phyloP scores from a whole-genome alignment of 2,113 vertebrate species.

The Tautogolabrus adspersus region DNA sequence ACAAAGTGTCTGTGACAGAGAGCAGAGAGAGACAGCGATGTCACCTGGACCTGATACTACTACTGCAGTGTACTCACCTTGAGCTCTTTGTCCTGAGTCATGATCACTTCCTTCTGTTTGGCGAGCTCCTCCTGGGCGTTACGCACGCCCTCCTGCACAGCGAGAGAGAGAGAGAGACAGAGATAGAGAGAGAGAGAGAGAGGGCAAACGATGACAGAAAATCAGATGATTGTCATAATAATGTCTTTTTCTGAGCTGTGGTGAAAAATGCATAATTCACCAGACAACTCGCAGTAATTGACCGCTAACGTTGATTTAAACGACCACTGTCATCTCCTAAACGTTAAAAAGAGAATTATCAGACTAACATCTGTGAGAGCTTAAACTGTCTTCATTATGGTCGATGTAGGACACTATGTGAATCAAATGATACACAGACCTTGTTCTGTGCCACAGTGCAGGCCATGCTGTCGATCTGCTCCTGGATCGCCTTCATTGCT shows the following conservation, averaged over 20 bases:
- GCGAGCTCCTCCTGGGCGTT: slow-evolving; percentile 88
- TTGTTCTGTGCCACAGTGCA: slow-evolving; percentile 87
- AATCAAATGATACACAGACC: slow-evolving; percentile 36
- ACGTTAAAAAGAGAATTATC: too few relatives aligned
- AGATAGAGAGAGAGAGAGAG: neutral
- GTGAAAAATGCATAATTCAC: too few relatives aligned
- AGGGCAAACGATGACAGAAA: neutral
- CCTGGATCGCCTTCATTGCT: slow-evolving; percentile 85
- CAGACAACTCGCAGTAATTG: too few relatives aligned
- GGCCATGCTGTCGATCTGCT: slow-evolving; percentile 86
- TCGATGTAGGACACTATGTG: too few relatives aligned
- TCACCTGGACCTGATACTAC: too few relatives aligned
- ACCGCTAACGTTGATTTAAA: too few relatives aligned
- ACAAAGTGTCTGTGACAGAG: too few relatives aligned
- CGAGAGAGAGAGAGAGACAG: neutral
- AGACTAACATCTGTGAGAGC: too few relatives aligned
- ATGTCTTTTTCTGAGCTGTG: neutral
- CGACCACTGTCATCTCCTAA: too few relatives aligned
- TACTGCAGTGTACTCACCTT: slow-evolving; percentile 76
- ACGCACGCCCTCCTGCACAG: slow-evolving; percentile 86
- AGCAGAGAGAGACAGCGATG: too few relatives aligned
- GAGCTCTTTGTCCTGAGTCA: slow-evolving; percentile 87
- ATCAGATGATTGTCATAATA: too few relatives aligned
- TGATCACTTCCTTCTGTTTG: slow-evolving; percentile 89
- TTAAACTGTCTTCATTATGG: too few relatives aligned